Conservation (phyloP, 2,113 vertebrate genomes). For the Bungarus multicinctus region DNA sequence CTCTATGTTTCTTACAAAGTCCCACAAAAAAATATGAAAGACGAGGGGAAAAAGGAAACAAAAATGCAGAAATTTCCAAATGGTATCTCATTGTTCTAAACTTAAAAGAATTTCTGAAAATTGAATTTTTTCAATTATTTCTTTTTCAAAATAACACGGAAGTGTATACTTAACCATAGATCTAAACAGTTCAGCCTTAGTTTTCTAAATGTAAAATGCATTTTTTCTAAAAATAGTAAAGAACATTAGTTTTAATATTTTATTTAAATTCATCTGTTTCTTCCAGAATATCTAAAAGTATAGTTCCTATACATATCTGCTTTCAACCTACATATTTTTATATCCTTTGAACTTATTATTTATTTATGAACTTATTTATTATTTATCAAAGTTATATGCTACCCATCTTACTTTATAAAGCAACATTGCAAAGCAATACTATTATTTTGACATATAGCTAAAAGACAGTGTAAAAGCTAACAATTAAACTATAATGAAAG, state of each 20-base stretch:
- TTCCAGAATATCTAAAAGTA: neutral
- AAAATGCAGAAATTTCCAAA: neutral
- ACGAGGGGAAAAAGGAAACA: neutral
- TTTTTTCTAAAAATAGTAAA: neutral
- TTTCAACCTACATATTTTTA: neutral
- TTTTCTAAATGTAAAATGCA: neutral
- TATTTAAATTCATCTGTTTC: neutral
- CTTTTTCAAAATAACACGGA: neutral
- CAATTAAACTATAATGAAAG: neutral
- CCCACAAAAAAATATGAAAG: neutral
- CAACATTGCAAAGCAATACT: neutral
- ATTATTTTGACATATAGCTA: neutral
- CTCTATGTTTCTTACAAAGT: neutral
- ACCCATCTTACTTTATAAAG: neutral
- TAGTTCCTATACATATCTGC: neutral
- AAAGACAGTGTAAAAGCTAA: neutral
- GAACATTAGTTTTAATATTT: neutral
- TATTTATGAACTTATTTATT: neutral
- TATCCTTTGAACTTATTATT: neutral
- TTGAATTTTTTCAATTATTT: neutral
- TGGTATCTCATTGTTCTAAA: neutral
- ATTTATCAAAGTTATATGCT: neutral
- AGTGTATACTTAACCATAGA: neutral
- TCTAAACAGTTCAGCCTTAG: neutral
- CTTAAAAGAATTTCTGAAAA: neutral